A percentile compares a stretch with the other conserved stretches of the same genome.
Evolutionary conservation across 2,797 vertebrate species (phyloP).

Genomic region (Anas acuta): DNA sequence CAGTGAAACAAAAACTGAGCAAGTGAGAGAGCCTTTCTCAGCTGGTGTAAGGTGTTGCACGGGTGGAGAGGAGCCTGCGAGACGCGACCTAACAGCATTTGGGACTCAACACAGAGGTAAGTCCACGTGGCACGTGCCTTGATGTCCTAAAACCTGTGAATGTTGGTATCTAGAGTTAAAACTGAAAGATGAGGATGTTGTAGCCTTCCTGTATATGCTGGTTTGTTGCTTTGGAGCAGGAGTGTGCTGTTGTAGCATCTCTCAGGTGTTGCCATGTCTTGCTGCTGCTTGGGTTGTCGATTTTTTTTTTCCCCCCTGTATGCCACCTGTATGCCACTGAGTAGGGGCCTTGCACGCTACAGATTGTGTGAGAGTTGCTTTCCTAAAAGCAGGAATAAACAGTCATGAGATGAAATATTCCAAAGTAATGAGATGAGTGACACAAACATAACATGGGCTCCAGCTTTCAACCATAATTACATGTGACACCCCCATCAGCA

Average conservation of each 20-base stretch:
- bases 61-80: not conserved
- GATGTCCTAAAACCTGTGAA: not conserved
- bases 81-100: accelerated
- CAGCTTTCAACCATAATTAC: conserved; percentile 64
- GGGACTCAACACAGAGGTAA: not conserved
- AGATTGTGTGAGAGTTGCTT: not conserved
- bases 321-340: not conserved
- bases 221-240: not conserved
- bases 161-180: not conserved
- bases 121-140: accelerated
- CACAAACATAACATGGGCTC: conserved; percentile 19
- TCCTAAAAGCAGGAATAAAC: conserved; percentile 15
- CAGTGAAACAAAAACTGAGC: not conserved
- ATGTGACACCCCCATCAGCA: conserved; percentile 54
- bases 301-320: not conserved
- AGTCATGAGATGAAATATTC: conserved; percentile 21
- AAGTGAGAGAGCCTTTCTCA: not conserved
- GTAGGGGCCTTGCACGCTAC: not conserved
- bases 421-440: conserved; percentile 45
- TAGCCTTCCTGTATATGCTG: not conserved
- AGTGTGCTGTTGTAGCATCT: not conserved
- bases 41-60: not conserved
- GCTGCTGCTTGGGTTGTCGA: not conserved
- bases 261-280: not conserved
- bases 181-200: not conserved